Evolutionary conservation across 2,888 invertebrate species (phyloP).

Genomic region (Drosophila histrio): DNA sequence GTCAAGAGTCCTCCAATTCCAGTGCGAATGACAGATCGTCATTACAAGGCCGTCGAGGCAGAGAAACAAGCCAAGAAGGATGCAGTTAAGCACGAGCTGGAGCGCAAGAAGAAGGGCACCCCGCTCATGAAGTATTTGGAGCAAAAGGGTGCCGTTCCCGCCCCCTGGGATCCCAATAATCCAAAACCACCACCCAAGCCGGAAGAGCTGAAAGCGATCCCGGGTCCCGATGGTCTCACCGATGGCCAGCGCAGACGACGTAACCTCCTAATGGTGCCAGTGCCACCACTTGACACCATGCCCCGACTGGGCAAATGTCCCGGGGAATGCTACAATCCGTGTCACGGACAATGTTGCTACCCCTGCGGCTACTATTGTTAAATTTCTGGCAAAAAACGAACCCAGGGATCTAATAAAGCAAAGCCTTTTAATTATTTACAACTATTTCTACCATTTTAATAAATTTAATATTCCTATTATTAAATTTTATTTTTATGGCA

Average conservation of each 20-base stretch:
- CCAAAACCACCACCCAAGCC: slow-evolving; percentile 2
- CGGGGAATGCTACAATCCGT: slow-evolving; percentile 13
- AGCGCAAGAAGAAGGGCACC: slow-evolving; percentile 31
- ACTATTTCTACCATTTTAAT: background rate
- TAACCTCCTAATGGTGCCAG: background rate
- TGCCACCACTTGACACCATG: slow-evolving; percentile 14
- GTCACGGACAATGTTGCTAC: slow-evolving; percentile 10
- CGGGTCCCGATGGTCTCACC: slow-evolving; percentile 9
- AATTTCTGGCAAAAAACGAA: background rate
- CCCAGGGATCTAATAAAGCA: background rate
- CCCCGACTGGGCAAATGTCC: slow-evolving; percentile 16
- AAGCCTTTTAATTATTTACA: background rate
- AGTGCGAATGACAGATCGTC: slow-evolving; percentile 39
- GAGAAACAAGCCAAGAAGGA: slow-evolving; percentile 23
- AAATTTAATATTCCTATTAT: background rate
- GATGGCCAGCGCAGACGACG: background rate
- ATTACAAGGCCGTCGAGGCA: slow-evolving; percentile 4
- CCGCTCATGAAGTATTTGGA: slow-evolving; percentile 59
- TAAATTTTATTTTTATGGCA: background rate
- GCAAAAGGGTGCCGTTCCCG: slow-evolving; percentile 22
- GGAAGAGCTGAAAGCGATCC: background rate
- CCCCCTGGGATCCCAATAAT: slow-evolving; percentile 44
- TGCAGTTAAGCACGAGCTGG: background rate
- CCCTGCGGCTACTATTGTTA: slow-evolving; percentile 13
- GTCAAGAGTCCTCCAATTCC: slow-evolving; percentile 28